Evolutionary conservation across 2,888 invertebrate species (phyloP).

Genomic region (Crematogaster levior): DNA sequence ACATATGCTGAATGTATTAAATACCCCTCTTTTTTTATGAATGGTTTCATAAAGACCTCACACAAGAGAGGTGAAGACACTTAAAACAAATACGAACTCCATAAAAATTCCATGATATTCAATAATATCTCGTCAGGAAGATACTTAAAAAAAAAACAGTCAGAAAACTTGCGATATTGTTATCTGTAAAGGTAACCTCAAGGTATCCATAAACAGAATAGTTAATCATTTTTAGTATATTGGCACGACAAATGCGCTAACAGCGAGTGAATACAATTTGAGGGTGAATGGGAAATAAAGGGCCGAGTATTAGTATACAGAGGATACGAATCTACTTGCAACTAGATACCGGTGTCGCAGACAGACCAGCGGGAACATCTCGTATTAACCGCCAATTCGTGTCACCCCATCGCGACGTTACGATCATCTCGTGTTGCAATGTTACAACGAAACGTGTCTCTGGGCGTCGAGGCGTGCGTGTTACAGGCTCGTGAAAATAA

Average conservation of each 20-base stretch:
- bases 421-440: conserved; percentile 38
- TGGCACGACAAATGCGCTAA: background rate
- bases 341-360: conserved; percentile 24
- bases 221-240: conserved; percentile 6
- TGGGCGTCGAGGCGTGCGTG: conserved; percentile 35
- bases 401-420: conserved; percentile 18
- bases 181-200: background rate
- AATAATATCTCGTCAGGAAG: background rate
- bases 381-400: conserved; percentile 31
- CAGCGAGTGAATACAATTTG: background rate
- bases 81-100: background rate
- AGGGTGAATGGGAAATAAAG: conserved; percentile 22
- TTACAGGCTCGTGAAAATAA: conserved; percentile 45
- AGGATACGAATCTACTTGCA: conserved; percentile 21
- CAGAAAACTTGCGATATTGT: background rate
- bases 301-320: background rate
- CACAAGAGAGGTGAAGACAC: background rate
- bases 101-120: background rate
- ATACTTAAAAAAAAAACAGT: background rate
- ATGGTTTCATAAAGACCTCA: background rate
- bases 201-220: background rate
- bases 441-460: conserved; percentile 36
- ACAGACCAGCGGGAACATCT: conserved; percentile 11
- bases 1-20: conserved; percentile 2
- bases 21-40: background rate